Evolutionary conservation across 2,888 invertebrate species (phyloP).

Genomic region (Plebejus argus): DNA sequence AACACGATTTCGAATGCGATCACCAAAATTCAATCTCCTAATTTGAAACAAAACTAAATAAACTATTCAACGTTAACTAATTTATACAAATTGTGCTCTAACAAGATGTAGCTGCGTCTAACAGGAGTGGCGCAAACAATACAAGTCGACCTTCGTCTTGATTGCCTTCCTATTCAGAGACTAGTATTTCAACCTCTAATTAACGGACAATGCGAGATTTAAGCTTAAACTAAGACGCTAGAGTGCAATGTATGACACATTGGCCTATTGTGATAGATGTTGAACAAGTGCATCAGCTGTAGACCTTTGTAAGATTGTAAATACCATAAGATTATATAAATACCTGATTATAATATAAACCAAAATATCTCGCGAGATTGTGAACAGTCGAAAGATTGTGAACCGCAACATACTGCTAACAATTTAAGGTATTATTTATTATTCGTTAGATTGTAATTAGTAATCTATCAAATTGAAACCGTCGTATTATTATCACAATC

Average conservation of each 20-base stretch:
- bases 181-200: conserved; percentile 23
- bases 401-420: too few species aligned
- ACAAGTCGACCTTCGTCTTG: conserved; percentile 31
- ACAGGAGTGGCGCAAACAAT: conserved; percentile 29
- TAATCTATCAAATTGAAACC: too few species aligned
- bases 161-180: conserved; percentile 30
- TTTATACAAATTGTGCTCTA: conserved; percentile 29
- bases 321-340: too few species aligned
- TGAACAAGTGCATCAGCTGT: too few species aligned
- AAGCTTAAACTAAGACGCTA: background rate
- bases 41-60: conserved; percentile 1
- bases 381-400: too few species aligned
- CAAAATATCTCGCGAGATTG: too few species aligned
- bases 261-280: too few species aligned
- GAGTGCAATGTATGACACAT: background rate
- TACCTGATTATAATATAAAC: too few species aligned
- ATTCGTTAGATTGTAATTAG: too few species aligned
- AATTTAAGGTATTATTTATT: too few species aligned
- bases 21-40: background rate
- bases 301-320: too few species aligned
- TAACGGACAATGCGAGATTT: conserved; percentile 15
- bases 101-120: conserved; percentile 18
- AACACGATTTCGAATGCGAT: background rate
- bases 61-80: conserved; percentile 6
- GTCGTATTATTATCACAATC: too few species aligned